phyloP scores from a whole-genome alignment of 2,113 vertebrate genomes.

The Hydrochoerus hydrochaeris region DNA sequence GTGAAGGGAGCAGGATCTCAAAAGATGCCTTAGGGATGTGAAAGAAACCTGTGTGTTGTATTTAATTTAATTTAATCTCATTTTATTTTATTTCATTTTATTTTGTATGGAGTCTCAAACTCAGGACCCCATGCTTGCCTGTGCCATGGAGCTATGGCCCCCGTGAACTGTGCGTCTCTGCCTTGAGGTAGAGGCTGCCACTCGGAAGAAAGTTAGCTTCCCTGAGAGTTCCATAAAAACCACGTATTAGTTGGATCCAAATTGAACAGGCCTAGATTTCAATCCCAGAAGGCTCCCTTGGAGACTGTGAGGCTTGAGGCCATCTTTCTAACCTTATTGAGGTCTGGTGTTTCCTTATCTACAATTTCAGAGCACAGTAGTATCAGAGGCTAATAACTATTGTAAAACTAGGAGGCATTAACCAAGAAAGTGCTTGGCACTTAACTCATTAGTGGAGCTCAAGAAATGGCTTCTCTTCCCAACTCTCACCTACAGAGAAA shows the following conservation, averaged over 20 bases:
- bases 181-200: not conserved
- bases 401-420: not conserved
- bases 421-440: not conserved
- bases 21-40: not conserved
- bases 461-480: not conserved
- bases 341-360: not conserved
- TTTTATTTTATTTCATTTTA: not conserved
- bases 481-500: not conserved
- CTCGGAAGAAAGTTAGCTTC: not conserved
- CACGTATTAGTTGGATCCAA: not conserved
- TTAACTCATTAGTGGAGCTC: not conserved
- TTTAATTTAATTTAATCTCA: too few species aligned
- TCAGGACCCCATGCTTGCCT: too few species aligned
- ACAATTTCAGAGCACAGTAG: not conserved
- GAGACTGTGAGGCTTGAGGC: not conserved
- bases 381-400: not conserved
- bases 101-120: too few species aligned
- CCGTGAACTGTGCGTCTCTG: not conserved
- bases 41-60: conserved; percentile 14
- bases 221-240: not conserved
- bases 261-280: not conserved
- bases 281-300: not conserved
- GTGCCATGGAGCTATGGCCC: too few species aligned
- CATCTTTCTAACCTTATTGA: not conserved
- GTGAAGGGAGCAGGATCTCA: not conserved